Base-by-base conservation (phyloP, 2,888 invertebrate genomes). In the Polydesmus complanatus region DNA sequence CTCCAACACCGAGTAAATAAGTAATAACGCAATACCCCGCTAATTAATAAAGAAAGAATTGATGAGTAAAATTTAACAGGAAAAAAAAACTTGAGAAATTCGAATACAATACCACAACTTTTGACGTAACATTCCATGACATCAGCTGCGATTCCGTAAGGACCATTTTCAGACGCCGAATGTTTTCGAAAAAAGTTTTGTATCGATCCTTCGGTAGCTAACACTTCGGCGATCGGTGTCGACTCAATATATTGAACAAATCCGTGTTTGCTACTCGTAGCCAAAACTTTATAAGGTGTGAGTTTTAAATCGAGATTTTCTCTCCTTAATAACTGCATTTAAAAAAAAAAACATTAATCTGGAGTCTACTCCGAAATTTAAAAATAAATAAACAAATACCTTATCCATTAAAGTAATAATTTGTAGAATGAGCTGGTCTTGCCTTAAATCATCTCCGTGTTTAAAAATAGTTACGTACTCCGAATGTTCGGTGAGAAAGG, bases 21-120 rank as follows among this genome's bases (percentile, higher is more conserved):
- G 97, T 98, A 60, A 99, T 95, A 48, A 98, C 92, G 73, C 95
- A 96, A 74, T 98, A 98, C 0, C 97, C 97, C 51, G 97, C 85
- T 81, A 69, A 50, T 73, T 73, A 54, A 22, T 21, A 55, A 55
- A 60, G 3, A 18, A 8, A 27, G 18, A 54, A 27, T 25, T 52
- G 22, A 23, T 62, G 3, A 27, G 18, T 56, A 8, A 2, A 57
- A 25, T 22, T 53, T 37, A 60, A 60, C 1, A 27, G 5, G 2
- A 2, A 48, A 52, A 14, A 25, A 55, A 5, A 14, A 49, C 14
- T 37, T 57, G 8, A 23, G 54, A 14, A 50, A 27, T 3, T 14
- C 47, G 18, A 51, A 11, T 58, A 66, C 74, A 70, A n/a, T 70
- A 81, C 81, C 94, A 76, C 95, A 92, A 69, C 91, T 92, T 64